Evolutionary conservation across 2,888 invertebrate genomes (phyloP).

Genomic region (Neoscelio sp.): DNA sequence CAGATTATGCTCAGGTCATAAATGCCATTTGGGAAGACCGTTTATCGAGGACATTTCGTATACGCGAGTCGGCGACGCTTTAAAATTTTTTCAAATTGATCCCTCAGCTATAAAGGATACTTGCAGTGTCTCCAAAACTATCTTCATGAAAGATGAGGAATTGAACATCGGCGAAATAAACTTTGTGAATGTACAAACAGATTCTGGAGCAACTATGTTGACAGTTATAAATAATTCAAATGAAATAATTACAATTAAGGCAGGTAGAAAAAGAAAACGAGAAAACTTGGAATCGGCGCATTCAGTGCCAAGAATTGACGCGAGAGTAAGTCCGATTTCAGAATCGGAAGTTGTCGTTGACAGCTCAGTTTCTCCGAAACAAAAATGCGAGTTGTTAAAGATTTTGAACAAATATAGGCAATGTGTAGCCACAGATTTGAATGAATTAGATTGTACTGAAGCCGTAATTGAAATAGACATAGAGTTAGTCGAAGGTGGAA

Average conservation of each 20-base stretch:
- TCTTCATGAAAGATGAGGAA: too few relatives aligned
- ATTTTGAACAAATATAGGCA: constrained; percentile 28
- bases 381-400: constrained; percentile 4
- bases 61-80: constrained; percentile 4
- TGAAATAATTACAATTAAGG: not conserved
- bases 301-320: too few relatives aligned
- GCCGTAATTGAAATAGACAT: constrained; percentile 51
- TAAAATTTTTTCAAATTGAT: constrained; percentile 5
- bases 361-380: not conserved
- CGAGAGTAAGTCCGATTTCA: not conserved
- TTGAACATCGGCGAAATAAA: constrained; percentile 4
- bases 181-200: not conserved
- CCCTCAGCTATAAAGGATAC: not conserved
- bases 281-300: too few relatives aligned
- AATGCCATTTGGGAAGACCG: constrained; percentile 20
- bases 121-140: too few relatives aligned
- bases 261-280: not conserved
- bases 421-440: constrained; percentile 16
- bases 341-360: constrained; percentile 8
- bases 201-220: not conserved
- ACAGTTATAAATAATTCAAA: not conserved
- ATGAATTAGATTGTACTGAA: constrained; percentile 33
- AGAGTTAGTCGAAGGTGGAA: constrained; percentile 1
- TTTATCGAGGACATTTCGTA: constrained; percentile 27
- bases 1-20: not conserved